phyloP scores from a whole-genome alignment of 2,888 invertebrate species.

The Conus canariensis region DNA sequence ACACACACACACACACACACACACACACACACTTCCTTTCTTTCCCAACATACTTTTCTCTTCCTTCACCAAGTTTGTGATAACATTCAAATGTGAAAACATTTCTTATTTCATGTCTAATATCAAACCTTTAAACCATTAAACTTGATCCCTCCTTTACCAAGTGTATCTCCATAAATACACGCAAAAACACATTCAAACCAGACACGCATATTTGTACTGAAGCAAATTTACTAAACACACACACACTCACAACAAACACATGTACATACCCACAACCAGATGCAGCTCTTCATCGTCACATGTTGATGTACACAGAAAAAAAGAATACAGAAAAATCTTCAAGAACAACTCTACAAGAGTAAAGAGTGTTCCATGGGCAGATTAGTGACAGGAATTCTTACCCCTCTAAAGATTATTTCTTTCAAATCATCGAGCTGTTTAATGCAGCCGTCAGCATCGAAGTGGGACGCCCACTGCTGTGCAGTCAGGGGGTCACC shows the following conservation, averaged over 20 bases:
- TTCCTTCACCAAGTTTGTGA: background rate
- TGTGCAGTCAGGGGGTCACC: constrained; percentile 67
- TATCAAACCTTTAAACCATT: too few species aligned
- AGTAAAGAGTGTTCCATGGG: constrained; percentile 88
- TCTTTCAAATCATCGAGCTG: constrained; percentile 89
- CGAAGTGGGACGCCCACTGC: constrained; percentile 88
- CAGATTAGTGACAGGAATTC: constrained; percentile 81
- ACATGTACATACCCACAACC: too few species aligned
- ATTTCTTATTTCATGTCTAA: too few species aligned
- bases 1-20: background rate
- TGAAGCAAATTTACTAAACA: too few species aligned
- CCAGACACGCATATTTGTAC: too few species aligned
- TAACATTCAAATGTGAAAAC: too few species aligned
- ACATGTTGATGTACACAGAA: too few species aligned
- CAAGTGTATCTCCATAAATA: background rate
- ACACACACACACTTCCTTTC: background rate
- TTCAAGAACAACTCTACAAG: constrained; percentile 85
- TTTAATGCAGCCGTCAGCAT: constrained; percentile 88
- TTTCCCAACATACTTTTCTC: background rate
- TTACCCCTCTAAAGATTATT: constrained; percentile 93
- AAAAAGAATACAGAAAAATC: background rate
- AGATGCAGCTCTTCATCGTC: too few species aligned
- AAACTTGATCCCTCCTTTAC: too few species aligned
- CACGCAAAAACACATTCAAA: background rate
- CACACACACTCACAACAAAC: too few species aligned